Percentiles rank a stretch among this genome's conserved stretches.
phyloP scores from a whole-genome alignment of 2,797 vertebrate genomes.

The Martes flavigula region DNA sequence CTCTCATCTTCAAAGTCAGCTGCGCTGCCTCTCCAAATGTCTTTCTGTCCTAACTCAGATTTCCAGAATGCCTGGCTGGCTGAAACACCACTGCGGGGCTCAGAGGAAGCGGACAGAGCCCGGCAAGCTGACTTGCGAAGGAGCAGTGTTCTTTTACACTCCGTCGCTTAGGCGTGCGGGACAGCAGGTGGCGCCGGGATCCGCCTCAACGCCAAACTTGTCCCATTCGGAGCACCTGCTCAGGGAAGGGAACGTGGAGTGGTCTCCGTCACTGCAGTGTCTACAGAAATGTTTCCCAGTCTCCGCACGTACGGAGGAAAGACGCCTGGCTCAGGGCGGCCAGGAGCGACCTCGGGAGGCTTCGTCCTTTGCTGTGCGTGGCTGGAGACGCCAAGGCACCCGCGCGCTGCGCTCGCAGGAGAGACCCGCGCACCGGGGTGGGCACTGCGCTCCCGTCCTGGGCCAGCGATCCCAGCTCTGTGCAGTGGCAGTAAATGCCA shows the following conservation, averaged over 20 bases:
- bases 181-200: slow-evolving; percentile 66
- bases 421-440: not conserved
- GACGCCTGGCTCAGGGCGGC: not conserved
- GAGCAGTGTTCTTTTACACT: not conserved
- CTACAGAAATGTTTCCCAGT: not conserved
- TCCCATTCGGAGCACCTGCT: not conserved
- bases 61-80: not conserved
- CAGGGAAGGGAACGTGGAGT: not conserved
- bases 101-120: not conserved
- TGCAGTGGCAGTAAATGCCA: not conserved
- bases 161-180: not conserved
- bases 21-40: not conserved
- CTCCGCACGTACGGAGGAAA: not conserved
- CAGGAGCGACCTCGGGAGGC: not conserved
- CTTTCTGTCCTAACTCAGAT: not conserved
- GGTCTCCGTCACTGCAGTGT: not conserved
- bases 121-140: not conserved
- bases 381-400: not conserved
- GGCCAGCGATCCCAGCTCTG: not conserved
- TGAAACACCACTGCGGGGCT: too few relatives aligned
- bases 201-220: not conserved
- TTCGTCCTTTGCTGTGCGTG: not conserved
- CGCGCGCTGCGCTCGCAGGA: accelerated
- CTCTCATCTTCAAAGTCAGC: not conserved
- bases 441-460: not conserved